Evolutionary conservation across 2,113 vertebrate species (phyloP).

Genomic region (Atractosteus spatula): DNA sequence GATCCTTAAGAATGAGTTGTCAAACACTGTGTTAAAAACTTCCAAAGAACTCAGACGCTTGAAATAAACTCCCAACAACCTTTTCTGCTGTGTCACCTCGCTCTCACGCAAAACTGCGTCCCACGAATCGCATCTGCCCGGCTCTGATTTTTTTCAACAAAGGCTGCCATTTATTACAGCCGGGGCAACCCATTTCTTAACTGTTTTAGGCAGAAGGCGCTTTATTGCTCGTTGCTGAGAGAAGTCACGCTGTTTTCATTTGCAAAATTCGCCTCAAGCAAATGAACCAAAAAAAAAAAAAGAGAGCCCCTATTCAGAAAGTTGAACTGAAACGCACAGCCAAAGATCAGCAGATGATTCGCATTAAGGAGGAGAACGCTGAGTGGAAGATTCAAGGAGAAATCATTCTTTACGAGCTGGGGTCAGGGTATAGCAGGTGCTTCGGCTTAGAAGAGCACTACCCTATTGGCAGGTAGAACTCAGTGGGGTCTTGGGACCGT

Average conservation of each 20-base stretch:
- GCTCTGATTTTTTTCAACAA: slow-evolving; percentile 9
- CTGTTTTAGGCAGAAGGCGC: slow-evolving; percentile 15
- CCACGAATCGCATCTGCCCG: not conserved
- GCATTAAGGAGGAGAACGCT: too few species aligned
- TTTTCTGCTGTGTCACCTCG: not conserved
- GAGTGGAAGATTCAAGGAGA: too few species aligned
- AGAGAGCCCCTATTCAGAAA: not conserved
- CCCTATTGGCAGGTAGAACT: too few species aligned
- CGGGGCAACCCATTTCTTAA: slow-evolving; percentile 6
- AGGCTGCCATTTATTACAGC: slow-evolving; percentile 11
- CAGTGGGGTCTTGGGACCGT: too few species aligned
- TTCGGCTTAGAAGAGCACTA: too few species aligned
- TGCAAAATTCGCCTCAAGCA: slow-evolving; percentile 9
- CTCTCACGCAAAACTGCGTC: not conserved
- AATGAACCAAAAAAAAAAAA: not conserved
- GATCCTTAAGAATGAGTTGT: too few species aligned
- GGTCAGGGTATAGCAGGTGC: too few species aligned
- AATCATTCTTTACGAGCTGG: too few species aligned
- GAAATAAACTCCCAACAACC: not conserved
- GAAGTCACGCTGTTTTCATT: slow-evolving; percentile 22
- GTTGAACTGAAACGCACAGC: not conserved
- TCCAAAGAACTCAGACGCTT: not conserved
- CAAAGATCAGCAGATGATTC: too few species aligned
- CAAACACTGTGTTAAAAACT: too few species aligned
- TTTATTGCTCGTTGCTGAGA: slow-evolving; percentile 21